phyloP scores from a whole-genome alignment of 35 echinoderm and acorn worm species.

The Nesometra sesokonis region DNA sequence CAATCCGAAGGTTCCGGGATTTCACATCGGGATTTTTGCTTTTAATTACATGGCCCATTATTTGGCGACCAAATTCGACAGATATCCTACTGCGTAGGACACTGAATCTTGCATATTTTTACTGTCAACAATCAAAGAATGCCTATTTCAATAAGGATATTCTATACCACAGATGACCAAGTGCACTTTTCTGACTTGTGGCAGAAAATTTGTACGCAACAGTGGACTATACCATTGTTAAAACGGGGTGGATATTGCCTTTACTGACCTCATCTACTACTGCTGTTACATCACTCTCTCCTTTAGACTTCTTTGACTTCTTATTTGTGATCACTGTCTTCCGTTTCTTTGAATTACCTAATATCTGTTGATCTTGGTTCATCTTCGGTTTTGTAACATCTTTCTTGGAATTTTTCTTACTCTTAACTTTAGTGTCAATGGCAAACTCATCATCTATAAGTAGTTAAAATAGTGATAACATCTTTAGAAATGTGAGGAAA shows the following conservation, averaged over 20 bases:
- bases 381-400: not conserved
- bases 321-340: not conserved
- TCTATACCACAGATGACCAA: no score
- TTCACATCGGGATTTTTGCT: no score
- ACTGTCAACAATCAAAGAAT: no score
- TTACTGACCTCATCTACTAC: not conserved
- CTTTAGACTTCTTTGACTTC: not conserved
- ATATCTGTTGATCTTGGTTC: not conserved
- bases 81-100: no score
- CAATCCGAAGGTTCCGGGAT: no score
- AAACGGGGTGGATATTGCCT: not conserved
- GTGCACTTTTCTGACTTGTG: no score
- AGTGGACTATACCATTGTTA: not conserved
- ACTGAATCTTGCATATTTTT: no score
- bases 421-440: not conserved
- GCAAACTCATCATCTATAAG: not conserved
- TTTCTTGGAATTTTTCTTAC: not conserved
- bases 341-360: not conserved
- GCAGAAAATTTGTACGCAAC: not conserved
- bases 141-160: no score
- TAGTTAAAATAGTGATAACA: no score
- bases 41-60: no score
- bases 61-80: no score
- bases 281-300: not conserved
- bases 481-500: no score